Percentiles rank a stretch among this genome's conserved stretches.
Evolutionary conservation across 2,113 vertebrate genomes (phyloP).

Genomic region (Leptosomus discolor): DNA sequence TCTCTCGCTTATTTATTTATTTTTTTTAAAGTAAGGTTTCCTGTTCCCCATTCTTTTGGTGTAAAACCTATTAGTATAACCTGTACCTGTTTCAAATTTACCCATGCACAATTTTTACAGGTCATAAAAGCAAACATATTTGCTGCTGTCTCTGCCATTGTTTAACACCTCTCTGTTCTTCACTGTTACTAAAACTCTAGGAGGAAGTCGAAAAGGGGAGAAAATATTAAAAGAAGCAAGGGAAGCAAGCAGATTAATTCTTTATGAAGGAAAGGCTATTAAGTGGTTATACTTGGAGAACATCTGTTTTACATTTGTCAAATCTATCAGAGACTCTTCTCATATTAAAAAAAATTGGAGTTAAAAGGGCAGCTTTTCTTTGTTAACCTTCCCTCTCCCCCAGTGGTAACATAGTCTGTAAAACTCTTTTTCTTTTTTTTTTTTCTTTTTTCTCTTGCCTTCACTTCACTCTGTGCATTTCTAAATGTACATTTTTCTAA

Average conservation of each 20-base stretch:
- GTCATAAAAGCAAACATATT: neutral
- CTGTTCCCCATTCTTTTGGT: neutral
- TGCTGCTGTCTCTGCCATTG: neutral
- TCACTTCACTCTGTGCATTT: neutral
- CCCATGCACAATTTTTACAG: neutral
- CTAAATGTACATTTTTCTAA: neutral
- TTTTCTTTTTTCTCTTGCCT: neutral
- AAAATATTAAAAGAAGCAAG: neutral
- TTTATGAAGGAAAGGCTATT: neutral
- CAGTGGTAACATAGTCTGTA: neutral
- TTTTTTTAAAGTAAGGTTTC: neutral
- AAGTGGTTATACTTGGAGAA: neutral
- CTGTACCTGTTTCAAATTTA: neutral
- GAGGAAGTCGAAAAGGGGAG: neutral
- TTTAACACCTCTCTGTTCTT: neutral
- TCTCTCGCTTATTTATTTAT: neutral
- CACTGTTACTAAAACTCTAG: neutral
- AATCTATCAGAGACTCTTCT: neutral
- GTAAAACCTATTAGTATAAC: neutral
- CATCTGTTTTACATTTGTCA: neutral
- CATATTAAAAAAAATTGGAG: neutral
- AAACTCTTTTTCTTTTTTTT: accelerated
- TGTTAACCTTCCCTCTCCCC: neutral
- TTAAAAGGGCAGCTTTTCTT: neutral
- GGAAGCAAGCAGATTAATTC: neutral